These are phyloP conservation scores for Sarcophaga carnaria DNA, from an alignment of 2,888 invertebrate genomes.

Conservation along the genomic window DNA sequence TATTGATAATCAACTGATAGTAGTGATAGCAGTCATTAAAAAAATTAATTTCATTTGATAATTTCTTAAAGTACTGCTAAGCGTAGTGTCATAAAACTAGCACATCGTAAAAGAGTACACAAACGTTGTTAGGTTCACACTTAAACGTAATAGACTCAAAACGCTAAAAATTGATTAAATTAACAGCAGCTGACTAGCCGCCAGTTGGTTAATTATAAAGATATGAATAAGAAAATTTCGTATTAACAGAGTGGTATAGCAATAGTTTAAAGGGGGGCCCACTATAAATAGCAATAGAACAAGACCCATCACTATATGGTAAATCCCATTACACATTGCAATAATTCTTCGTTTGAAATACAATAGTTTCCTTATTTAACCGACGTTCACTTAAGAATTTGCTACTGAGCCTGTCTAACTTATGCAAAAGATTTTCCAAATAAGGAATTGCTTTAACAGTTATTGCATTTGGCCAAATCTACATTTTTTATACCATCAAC, in stretches of 20 bases:
- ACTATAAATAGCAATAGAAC: too few relatives aligned
- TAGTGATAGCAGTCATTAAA: slow-evolving; percentile 8
- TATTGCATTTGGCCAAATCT: too few relatives aligned
- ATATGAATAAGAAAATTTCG: not conserved
- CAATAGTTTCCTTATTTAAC: too few relatives aligned
- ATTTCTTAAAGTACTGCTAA: not conserved
- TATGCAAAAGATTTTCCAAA: too few relatives aligned
- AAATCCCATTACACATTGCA: too few relatives aligned
- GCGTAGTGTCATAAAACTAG: not conserved
- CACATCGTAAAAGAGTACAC: not conserved
- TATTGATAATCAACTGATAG: slow-evolving; percentile 37
- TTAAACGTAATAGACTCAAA: not conserved
- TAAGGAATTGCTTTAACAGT: too few relatives aligned
- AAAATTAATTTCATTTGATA: slow-evolving; percentile 1
- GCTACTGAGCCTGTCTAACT: too few relatives aligned
- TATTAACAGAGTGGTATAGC: not conserved
- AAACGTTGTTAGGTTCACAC: not conserved
- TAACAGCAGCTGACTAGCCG: not conserved
- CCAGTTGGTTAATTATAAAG: not conserved
- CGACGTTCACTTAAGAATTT: too few relatives aligned
- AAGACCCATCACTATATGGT: too few relatives aligned
- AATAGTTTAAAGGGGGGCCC: not conserved
- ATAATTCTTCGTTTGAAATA: too few relatives aligned
- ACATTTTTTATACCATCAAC: too few relatives aligned
- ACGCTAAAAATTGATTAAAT: slow-evolving; percentile 2